Base-by-base conservation (phyloP, 1,140 invertebrate genomes). In the Sitobion miscanthi region DNA sequence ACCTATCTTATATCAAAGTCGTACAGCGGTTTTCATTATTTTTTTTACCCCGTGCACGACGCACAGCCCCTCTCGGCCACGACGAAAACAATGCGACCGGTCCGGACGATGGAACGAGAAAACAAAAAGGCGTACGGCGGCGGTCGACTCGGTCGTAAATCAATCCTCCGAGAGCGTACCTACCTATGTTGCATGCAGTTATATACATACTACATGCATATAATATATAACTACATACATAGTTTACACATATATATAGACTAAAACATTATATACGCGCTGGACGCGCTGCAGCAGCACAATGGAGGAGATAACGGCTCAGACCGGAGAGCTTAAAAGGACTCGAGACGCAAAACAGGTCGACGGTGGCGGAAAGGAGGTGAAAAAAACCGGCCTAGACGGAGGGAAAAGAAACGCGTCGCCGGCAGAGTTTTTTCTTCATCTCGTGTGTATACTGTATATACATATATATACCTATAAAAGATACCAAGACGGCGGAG, bases 361-460 rank as follows among this genome's bases (percentile, higher is more conserved):
- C n/a, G 62, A 6, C 30, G 62, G 62, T 30, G 62, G 62, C 23
- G n/a, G 62, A 77, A 35, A 77, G 62, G 62, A 77, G 62, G 30
- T n/a, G 62, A 77, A n/a, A n/a, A 69, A 77, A 77, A 77, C 62
- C 62, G n/a, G 62, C 62, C 62, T 77, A 77, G 62, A n/a, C 62
- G 62, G 62, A 77, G 62, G 30, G 14, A 77, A 77, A 77, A 77
- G 30, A 77, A 77, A 77, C 62, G 14, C 30, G 14, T n/a, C 62
- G 62, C 14, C 4, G n/a, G 14, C 14, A 5, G 62, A 77, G n/a
- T 77, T 77, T 77, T 77, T 77, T 77, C 62, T 77, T 77, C 62
- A 4, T 77, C 62, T 77, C 5, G 5, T 77, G 62, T 11, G 54
- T 52, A 52, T 17, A 52, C 14, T 52, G 49, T 17, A 52, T 17